phyloP scores from a whole-genome alignment of 2,113 vertebrate species.

The Australoheros scitulus region DNA sequence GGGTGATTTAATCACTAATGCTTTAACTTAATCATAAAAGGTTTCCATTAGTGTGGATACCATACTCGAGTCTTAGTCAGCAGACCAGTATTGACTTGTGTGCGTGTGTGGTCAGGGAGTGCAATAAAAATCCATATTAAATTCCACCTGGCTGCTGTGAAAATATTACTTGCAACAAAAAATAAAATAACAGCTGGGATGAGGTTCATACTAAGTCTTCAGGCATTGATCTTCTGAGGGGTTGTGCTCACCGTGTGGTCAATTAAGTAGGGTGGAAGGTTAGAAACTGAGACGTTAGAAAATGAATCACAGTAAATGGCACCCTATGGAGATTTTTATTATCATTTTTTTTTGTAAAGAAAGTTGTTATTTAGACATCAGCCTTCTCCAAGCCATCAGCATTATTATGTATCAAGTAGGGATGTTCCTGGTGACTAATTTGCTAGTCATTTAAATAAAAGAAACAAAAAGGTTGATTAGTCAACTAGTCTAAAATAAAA shows the following conservation, averaged over 20 bases:
- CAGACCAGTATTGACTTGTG: background rate
- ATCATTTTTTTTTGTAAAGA: background rate
- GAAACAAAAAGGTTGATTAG: background rate
- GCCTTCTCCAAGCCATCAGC: background rate
- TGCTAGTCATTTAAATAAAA: background rate
- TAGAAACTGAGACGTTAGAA: background rate
- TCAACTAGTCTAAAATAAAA: background rate
- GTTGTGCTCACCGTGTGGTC: background rate
- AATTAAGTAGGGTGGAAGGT: background rate
- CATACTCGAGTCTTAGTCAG: conserved; percentile 2
- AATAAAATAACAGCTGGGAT: background rate
- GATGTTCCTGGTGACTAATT: background rate
- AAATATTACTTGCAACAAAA: background rate
- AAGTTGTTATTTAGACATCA: background rate
- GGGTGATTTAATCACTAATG: background rate
- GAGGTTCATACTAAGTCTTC: background rate
- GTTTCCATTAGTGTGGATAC: conserved; percentile 29
- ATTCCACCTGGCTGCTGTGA: background rate
- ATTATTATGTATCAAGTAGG: rapidly evolving
- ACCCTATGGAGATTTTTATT: background rate
- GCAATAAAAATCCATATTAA: background rate
- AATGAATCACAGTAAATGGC: background rate
- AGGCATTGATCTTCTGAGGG: background rate
- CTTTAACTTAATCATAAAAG: conserved; percentile 11
- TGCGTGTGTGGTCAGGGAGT: background rate